Evolutionary conservation across 2,113 vertebrate species (phyloP).

Genomic region (Emydocephalus ijimae): DNA sequence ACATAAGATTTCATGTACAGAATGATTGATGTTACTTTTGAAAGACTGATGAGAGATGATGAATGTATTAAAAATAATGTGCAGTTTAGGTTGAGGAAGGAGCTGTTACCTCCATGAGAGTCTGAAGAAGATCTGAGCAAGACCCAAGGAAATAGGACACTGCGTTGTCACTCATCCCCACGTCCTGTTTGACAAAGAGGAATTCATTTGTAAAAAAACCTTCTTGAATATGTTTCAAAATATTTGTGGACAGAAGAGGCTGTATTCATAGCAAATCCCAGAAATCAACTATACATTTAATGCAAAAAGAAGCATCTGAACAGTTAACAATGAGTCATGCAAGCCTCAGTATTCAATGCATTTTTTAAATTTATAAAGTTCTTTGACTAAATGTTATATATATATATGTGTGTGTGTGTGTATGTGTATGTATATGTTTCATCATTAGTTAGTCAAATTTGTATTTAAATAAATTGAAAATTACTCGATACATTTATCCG

Average conservation of each 20-base stretch:
- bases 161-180: constrained; percentile 90
- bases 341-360: not conserved
- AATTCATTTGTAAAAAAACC: not conserved
- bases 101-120: constrained; percentile 87
- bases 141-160: constrained; percentile 87
- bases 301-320: not conserved
- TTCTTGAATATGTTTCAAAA: constrained; percentile 4
- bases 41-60: not conserved
- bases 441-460: not conserved
- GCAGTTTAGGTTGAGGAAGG: not conserved
- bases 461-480: not conserved
- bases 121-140: constrained; percentile 89
- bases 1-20: not conserved
- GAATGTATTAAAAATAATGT: not conserved
- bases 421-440: not conserved
- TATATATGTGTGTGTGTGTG: too few relatives aligned
- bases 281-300: not conserved
- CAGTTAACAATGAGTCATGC: not conserved
- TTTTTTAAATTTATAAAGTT: not conserved
- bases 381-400: not conserved
- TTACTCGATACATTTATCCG: not conserved
- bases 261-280: not conserved
- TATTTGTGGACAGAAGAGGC: not conserved
- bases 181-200: constrained; percentile 75
- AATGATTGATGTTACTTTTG: not conserved